phyloP scores from a whole-genome alignment of 2,797 vertebrate genomes.

The Alauda arvensis region DNA sequence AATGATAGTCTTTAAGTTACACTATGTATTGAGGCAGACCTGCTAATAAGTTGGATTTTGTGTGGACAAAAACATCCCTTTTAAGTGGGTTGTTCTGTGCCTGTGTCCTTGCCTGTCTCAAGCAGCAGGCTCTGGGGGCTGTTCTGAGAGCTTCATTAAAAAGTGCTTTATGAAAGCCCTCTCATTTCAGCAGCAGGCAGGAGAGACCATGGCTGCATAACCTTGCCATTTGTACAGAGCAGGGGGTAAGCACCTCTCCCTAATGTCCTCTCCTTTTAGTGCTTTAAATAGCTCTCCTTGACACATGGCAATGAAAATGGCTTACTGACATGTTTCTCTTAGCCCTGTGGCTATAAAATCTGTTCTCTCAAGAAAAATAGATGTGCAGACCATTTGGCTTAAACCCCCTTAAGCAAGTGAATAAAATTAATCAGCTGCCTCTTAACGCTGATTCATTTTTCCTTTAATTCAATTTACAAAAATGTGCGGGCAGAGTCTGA shows the following conservation, averaged over 20 bases:
- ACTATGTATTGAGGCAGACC: not conserved
- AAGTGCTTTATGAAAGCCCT: not conserved
- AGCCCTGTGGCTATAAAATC: constrained; percentile 16
- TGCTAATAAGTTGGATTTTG: constrained; percentile 11
- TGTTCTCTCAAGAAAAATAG: constrained; percentile 40
- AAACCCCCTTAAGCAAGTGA: constrained; percentile 39
- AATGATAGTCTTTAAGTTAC: not conserved
- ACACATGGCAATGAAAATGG: constrained; percentile 13
- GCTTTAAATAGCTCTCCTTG: constrained; percentile 44
- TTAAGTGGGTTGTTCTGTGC: not conserved
- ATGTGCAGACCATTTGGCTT: constrained; percentile 41
- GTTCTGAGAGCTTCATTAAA: constrained; percentile 30
- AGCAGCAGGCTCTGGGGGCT: not conserved
- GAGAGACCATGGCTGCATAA: not conserved
- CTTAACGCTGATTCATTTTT: constrained; percentile 52
- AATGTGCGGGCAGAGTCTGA: not conserved
- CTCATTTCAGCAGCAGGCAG: not conserved
- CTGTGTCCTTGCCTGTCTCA: not conserved
- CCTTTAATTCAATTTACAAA: constrained; percentile 55
- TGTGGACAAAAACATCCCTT: not conserved
- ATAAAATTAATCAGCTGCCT: constrained; percentile 57
- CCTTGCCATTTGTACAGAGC: not conserved
- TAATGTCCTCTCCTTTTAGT: not conserved
- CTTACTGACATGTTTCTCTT: constrained; percentile 22
- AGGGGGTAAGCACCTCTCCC: not conserved